Conservation (phyloP, 1,140 invertebrate species). For the Acromyrmex heyeri region DNA sequence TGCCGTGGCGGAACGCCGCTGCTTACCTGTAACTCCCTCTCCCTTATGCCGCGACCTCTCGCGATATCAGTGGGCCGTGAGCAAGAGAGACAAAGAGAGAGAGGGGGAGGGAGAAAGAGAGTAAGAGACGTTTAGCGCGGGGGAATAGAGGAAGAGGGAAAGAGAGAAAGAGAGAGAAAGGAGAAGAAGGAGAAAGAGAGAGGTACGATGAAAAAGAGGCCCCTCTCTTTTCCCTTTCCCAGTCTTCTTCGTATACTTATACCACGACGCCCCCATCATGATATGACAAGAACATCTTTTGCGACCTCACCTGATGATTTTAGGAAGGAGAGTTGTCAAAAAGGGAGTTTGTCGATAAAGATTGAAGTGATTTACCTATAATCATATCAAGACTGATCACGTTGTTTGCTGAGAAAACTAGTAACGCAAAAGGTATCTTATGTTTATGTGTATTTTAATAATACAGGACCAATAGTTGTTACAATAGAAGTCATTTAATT, state of each 20-base stretch:
- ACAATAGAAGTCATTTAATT: not conserved
- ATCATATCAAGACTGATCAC: not conserved
- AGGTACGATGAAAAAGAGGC: slow-evolving; percentile 65
- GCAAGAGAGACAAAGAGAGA: slow-evolving; percentile 36
- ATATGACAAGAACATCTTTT: slow-evolving; percentile 32
- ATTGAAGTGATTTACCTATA: not conserved
- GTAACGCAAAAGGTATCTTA: not conserved
- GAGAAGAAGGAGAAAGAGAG: slow-evolving; percentile 37
- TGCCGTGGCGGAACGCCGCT: slow-evolving; percentile 66
- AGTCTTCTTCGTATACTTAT: slow-evolving; percentile 55
- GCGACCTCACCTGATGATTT: slow-evolving; percentile 10
- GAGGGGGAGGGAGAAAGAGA: not conserved
- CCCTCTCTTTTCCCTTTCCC: slow-evolving; percentile 73
- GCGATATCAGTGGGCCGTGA: slow-evolving; percentile 70
- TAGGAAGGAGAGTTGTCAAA: not conserved
- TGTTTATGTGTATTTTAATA: slow-evolving; percentile 1
- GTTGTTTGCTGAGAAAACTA: not conserved
- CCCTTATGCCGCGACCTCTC: slow-evolving; percentile 75
- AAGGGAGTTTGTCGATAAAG: not conserved
- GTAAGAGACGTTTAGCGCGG: not conserved
- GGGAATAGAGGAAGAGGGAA: too few relatives aligned
- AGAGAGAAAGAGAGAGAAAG: slow-evolving; percentile 11
- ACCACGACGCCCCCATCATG: slow-evolving; percentile 66
- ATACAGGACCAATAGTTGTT: not conserved
- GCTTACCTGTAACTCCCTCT: slow-evolving; percentile 70